Evolutionary conservation across 92 coral and sea anemone species (phyloP), one percentile per base, ranked within the genome.

Genomic region (Paragorgia papillata): DNA sequence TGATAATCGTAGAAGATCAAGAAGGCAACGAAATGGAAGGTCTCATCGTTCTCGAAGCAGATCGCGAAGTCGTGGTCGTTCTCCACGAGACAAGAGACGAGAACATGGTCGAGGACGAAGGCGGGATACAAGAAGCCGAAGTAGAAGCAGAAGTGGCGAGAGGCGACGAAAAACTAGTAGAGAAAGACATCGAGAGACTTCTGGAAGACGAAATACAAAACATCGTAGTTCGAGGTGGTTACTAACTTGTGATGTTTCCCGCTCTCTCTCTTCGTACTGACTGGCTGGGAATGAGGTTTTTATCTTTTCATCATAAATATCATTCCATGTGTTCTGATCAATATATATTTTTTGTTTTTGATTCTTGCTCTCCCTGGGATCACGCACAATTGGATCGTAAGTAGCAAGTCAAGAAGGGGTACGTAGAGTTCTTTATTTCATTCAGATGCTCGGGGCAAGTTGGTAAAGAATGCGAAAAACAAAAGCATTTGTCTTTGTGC

Each of bases 1-100:
- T 64, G 90, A 85, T 22, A 86, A 88, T 66, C 81, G 90, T 84
- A 68, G 90, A 82, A 77, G 68, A 55, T 71, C 78, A 20, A 57
- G 78, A 32, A 53, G 62, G 62, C 71, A 40, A 39, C 91, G 88
- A 32, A 84, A 67, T 54, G 56, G 35, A 39, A 41, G 73, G 33
- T 61, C 57, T 58, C 73, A 60, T 18, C 81, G 75, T 22, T 73
- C 80, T 30, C 79, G 80, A 25, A 80, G 81, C 44, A 61, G 28
- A 54, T 61, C 70, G 33, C 64, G 79, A n/a, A 76, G 60, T 20
- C 85, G 85, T 60, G 78, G 85, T 28, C 73, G 31, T 56, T 56
- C 62, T 3, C 50, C 75, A 14, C 33, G 41, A 35, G 69, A 68
- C 33, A 48, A 35, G 64, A 88, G 62, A 57, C 77, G 75, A 50